Conservation (phyloP, 2,113 vertebrate genomes). For the Budorcas taxicolor region DNA sequence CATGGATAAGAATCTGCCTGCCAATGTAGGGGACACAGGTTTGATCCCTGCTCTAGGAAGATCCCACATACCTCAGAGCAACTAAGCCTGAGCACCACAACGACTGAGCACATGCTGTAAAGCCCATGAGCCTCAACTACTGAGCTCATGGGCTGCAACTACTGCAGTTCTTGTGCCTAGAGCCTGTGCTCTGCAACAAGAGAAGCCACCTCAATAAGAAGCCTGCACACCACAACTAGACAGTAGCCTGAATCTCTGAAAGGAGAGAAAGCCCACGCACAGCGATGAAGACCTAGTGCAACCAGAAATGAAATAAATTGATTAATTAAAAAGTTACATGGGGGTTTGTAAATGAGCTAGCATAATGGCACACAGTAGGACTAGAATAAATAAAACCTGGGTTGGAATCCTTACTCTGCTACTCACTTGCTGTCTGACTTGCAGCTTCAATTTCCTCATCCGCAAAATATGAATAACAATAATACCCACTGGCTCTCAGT, state of each 20-base stretch:
- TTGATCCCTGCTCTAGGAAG: not conserved
- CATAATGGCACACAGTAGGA: not conserved
- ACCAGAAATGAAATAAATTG: not conserved
- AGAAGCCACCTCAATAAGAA: not conserved
- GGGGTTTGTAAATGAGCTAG: not conserved
- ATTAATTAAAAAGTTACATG: not conserved
- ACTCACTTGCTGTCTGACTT: not conserved
- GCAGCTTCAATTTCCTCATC: not conserved
- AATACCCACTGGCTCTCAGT: not conserved
- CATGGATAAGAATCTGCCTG: not conserved
- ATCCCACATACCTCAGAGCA: not conserved
- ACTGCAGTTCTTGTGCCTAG: not conserved
- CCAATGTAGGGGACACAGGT: not conserved
- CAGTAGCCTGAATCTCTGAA: not conserved
- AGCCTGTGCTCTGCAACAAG: not conserved
- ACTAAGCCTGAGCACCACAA: not conserved
- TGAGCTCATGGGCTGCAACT: not conserved
- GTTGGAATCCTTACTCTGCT: not conserved
- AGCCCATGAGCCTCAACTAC: not conserved
- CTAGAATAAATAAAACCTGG: not conserved
- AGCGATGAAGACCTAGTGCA: not conserved
- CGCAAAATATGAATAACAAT: not conserved
- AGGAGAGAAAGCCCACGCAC: not conserved
- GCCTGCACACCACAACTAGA: not conserved
- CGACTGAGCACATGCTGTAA: not conserved